Evolutionary conservation across 2,113 vertebrate genomes (phyloP), one percentile per base, ranked within the genome.

Genomic region (Noturus placidus): DNA sequence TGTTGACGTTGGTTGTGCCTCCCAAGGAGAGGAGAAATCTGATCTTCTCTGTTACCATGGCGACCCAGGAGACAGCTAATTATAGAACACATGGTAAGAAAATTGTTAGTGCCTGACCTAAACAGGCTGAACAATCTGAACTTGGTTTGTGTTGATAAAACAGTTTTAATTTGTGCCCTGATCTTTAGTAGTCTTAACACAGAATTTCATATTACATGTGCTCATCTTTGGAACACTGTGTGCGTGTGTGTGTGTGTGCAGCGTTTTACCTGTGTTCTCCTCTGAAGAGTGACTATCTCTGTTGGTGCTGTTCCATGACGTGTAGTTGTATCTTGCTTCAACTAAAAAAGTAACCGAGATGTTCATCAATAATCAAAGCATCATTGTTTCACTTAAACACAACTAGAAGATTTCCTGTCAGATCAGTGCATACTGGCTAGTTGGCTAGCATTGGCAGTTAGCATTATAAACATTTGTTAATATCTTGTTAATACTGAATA

Each of bases 51-150:
- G 50, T 54, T 20, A 89, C 20, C 0, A 1, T 89, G 86, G 69
- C 59, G 5, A 93, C 87, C 93, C 92, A 91, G 0, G 35, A 70
- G 6, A 27, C 54, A 22, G 50, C 96, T 96, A 89, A 46, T n/a
- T 85, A 72, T 20, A 83, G 81, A 77, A 56, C 15, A 77, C 52
- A 81, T 14, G 33, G 38, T 38, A 56, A 65, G 42, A 83, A 78
- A 35, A 65, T 56, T 27, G 9, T 79, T 67, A 87, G 35, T 27
- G 10, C 17, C 38, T 76, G 38, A 72, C 46, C 42, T 38, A 25
- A 42, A 7, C 14, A 35, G 8, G 22, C 4, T 54, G 30, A 67
- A 67, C 8, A 57, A 84, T 56, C 35, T 33, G 3, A 42, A 38
- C 3, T 57, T 46, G 52, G 50, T 46, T 19, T 56, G n/a, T 30